Conservation (phyloP, 53 echinoderm and acorn worm species). For the Crossaster papposus region DNA sequence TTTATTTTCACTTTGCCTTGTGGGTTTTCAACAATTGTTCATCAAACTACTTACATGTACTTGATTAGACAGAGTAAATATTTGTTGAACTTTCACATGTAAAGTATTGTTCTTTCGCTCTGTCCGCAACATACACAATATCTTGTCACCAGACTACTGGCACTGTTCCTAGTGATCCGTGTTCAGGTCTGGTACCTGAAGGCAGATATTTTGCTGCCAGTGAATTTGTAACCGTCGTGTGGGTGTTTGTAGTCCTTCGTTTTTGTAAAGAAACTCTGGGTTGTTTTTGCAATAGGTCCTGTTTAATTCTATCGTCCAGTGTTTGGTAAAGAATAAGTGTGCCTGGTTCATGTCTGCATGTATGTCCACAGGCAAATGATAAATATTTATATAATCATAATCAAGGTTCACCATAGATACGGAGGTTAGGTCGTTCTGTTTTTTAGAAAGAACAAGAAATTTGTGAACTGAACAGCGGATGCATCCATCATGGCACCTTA, state of each 20-base stretch:
- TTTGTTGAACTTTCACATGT: no score
- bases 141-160: background rate
- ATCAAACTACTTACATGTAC: no score
- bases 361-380: no score
- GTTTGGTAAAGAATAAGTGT: background rate
- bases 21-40: no score
- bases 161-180: background rate
- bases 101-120: background rate
- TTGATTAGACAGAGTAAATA: no score
- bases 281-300: background rate
- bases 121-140: background rate
- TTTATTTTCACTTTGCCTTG: no score
- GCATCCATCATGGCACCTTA: no score
- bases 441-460: background rate
- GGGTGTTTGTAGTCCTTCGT: background rate
- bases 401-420: no score
- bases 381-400: no score
- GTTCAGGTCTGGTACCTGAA: constrained; percentile 22
- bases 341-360: background rate
- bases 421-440: no score
- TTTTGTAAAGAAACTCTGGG: background rate
- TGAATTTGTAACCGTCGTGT: constrained; percentile 7
- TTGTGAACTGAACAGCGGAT: background rate
- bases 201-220: constrained; percentile 4
- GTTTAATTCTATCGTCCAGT: background rate